phyloP scores from a whole-genome alignment of 2,113 vertebrate species.

The Hippocampus zosterae region DNA sequence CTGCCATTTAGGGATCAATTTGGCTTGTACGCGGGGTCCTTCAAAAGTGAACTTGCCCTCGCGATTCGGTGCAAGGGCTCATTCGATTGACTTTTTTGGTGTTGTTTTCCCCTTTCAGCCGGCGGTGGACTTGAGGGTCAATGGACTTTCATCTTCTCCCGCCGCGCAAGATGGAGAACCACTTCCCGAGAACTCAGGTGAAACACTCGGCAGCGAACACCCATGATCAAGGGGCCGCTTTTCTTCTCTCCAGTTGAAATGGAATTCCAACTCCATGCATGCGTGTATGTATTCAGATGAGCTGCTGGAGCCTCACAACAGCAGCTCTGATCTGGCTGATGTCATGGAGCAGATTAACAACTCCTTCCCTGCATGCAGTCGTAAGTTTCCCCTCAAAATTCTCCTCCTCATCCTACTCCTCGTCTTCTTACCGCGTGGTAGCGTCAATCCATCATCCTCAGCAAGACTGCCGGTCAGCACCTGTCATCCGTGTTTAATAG shows the following conservation, averaged over 20 bases:
- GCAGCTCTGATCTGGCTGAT: slow-evolving; percentile 87
- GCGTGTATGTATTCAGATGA: slow-evolving; percentile 72
- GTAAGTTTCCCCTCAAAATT: slow-evolving; percentile 74
- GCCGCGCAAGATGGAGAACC: slow-evolving; percentile 73
- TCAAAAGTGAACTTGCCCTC: background rate
- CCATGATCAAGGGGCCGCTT: background rate
- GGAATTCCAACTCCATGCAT: background rate
- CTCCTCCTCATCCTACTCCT: background rate
- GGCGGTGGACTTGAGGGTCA: slow-evolving; percentile 81
- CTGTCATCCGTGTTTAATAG: background rate
- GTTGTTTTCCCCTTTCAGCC: slow-evolving; percentile 69
- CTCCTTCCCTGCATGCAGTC: slow-evolving; percentile 87
- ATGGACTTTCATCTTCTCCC: slow-evolving; percentile 82
- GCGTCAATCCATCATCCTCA: slow-evolving; percentile 26
- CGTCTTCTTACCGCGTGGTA: slow-evolving; percentile 5
- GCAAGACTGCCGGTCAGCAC: slow-evolving; percentile 16
- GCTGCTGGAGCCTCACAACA: slow-evolving; percentile 79
- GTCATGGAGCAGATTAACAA: slow-evolving; percentile 97
- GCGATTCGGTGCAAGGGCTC: background rate
- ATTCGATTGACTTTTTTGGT: background rate
- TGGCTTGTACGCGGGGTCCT: background rate
- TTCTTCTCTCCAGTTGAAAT: background rate
- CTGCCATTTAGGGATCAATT: background rate
- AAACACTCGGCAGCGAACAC: slow-evolving; percentile 23
- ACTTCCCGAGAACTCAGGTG: slow-evolving; percentile 82